These are phyloP conservation scores for Pammene fasciana DNA, from an alignment of 2,888 invertebrate species.

Conservation along the genomic window DNA sequence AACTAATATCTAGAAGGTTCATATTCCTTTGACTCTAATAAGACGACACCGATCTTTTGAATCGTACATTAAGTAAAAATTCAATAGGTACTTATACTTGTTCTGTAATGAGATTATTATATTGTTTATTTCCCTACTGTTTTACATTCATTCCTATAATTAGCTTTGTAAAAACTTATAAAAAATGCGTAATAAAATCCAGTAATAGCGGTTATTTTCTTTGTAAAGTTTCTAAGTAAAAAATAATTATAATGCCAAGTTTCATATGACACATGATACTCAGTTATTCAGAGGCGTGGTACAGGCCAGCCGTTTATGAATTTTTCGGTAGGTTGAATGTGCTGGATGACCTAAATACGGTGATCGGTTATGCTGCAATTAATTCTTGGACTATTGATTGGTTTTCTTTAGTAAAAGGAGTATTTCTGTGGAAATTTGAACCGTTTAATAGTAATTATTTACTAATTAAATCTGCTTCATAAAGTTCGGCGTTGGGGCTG, in stretches of 20 bases:
- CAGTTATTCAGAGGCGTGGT: constrained; percentile 33
- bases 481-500: neutral
- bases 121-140: neutral
- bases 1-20: no score
- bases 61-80: neutral
- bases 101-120: no score
- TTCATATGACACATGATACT: constrained; percentile 17
- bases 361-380: constrained; percentile 13
- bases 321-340: constrained; percentile 45
- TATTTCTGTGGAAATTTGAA: neutral
- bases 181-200: neutral
- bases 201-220: neutral
- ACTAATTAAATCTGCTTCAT: neutral
- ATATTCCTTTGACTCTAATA: no score
- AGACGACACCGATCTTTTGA: no score
- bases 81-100: no score
- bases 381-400: constrained; percentile 20
- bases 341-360: constrained; percentile 29
- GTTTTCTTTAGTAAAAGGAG: neutral
- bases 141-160: constrained; percentile 3
- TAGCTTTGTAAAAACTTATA: neutral
- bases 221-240: constrained; percentile 9
- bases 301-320: constrained; percentile 44
- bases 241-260: constrained; percentile 17
- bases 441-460: constrained; percentile 2